A percentile compares a stretch with the other conserved stretches of the same genome.
phyloP scores from a whole-genome alignment of 2,113 vertebrate species.

The Lota lota region DNA sequence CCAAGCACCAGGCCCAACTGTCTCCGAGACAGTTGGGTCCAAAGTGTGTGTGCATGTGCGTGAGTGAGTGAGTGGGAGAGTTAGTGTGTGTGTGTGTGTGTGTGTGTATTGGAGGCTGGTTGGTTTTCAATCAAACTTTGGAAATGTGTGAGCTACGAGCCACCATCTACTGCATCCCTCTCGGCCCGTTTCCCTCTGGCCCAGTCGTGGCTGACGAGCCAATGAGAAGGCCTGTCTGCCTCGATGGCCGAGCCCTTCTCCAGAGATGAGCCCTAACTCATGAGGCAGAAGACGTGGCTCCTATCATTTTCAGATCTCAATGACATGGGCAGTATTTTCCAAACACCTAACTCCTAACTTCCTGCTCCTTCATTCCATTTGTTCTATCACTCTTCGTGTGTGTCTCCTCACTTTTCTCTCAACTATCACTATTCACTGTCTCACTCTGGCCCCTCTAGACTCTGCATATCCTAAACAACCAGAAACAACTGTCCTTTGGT shows the following conservation, averaged over 20 bases:
- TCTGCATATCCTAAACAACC: neutral
- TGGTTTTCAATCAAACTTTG: conserved; percentile 44
- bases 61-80: conserved; percentile 42
- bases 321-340: neutral
- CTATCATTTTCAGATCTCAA: conserved; percentile 17
- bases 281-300: conserved; percentile 16
- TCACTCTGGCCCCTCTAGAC: neutral
- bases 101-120: conserved; percentile 24
- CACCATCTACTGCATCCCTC: conserved; percentile 43
- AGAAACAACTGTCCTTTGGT: conserved; percentile 4
- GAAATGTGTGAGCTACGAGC: conserved; percentile 55
- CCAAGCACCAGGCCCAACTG: neutral
- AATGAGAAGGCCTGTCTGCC: conserved; percentile 48
- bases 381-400: too few relatives aligned
- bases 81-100: conserved; percentile 28
- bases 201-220: conserved; percentile 48
- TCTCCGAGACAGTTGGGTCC: conserved; percentile 41
- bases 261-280: conserved; percentile 49
- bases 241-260: conserved; percentile 43
- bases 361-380: too few relatives aligned
- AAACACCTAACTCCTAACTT: too few relatives aligned
- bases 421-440: neutral
- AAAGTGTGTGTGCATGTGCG: conserved; percentile 44
- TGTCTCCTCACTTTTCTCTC: conserved; percentile 5
- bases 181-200: conserved; percentile 36